phyloP scores from a whole-genome alignment of 1,140 invertebrate species.

The Ips nitidus region DNA sequence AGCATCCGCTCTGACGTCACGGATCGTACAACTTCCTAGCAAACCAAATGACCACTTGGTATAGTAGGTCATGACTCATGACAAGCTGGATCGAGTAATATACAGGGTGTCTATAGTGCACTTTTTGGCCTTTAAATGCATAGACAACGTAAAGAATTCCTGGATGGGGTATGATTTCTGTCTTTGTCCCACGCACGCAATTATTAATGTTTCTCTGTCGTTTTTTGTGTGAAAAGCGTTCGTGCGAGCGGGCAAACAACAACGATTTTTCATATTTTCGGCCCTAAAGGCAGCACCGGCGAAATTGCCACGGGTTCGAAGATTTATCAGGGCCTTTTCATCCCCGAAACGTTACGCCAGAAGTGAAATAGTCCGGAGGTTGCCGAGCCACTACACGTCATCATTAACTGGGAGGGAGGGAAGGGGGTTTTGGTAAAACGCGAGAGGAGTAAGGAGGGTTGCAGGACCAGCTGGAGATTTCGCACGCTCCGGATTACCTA shows the following conservation, averaged over 20 bases:
- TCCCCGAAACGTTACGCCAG: conserved; percentile 22
- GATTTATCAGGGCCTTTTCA: conserved; percentile 29
- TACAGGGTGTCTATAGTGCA: too few species aligned
- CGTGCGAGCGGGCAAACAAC: conserved; percentile 5
- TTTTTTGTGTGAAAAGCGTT: not conserved
- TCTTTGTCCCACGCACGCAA: too few species aligned
- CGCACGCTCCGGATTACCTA: conserved; percentile 31
- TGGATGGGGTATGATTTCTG: too few species aligned
- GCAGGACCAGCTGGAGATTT: conserved; percentile 27
- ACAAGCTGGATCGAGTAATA: too few species aligned
- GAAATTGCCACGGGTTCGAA: conserved; percentile 26
- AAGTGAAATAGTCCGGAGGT: conserved; percentile 38
- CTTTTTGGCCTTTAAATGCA: too few species aligned
- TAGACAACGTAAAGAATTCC: too few species aligned
- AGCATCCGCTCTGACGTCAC: too few species aligned
- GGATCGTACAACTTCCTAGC: too few species aligned
- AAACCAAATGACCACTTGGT: too few species aligned
- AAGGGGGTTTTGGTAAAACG: not conserved
- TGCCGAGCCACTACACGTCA: conserved; percentile 38
- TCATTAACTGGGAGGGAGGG: conserved; percentile 32
- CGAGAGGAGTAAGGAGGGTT: conserved; percentile 1
- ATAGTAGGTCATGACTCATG: too few species aligned
- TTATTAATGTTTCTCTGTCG: too few species aligned
- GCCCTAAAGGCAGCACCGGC: conserved; percentile 31
- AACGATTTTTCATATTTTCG: conserved; percentile 30